These are phyloP conservation scores for Caenorhabditis angaria DNA, from an alignment of 2,888 invertebrate genomes.

Conservation along the genomic window DNA sequence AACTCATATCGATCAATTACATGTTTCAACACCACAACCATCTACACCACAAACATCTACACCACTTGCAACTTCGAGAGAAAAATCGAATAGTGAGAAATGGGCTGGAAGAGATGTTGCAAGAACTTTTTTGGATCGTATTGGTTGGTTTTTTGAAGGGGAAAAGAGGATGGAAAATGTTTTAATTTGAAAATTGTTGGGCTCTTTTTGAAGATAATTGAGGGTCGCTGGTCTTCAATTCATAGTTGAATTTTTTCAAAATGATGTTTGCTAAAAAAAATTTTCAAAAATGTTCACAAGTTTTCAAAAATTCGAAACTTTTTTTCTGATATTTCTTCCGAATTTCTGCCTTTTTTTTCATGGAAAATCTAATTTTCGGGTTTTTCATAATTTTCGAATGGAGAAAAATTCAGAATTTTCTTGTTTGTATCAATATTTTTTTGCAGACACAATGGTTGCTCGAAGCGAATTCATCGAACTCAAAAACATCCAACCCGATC, in stretches of 20 bases:
- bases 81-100: neutral
- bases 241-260: too few relatives aligned
- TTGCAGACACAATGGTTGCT: constrained; percentile 6
- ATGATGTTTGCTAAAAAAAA: too few relatives aligned
- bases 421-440: neutral
- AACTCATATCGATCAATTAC: neutral
- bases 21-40: neutral
- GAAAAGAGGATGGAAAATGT: too few relatives aligned
- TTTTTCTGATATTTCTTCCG: too few relatives aligned
- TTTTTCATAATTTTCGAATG: neutral
- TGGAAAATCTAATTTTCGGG: neutral
- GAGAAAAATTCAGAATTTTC: too few relatives aligned
- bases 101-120: neutral
- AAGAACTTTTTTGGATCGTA: constrained; percentile 2
- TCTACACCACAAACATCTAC: neutral
- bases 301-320: too few relatives aligned
- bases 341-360: too few relatives aligned
- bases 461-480: neutral
- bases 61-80: neutral
- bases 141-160: constrained; percentile 5
- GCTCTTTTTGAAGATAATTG: neutral
- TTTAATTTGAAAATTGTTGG: too few relatives aligned
- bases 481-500: neutral
- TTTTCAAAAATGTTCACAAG: too few relatives aligned
- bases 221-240: too few relatives aligned